Conservation (phyloP, 2,113 vertebrate species). For the human (Homo sapiens) region GRCh38 chr12:14262501-14263000, state of each 20-base stretch:
- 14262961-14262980: neutral
- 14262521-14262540: too few relatives aligned
- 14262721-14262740: neutral
- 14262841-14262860: conserved; percentile 38
- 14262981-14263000: neutral
- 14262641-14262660: neutral
- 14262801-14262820: neutral
- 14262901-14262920: neutral
- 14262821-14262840: neutral
- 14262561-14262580: neutral
- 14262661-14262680: neutral
- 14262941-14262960: neutral
- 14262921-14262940: neutral
- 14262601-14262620: neutral
- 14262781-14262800: neutral
- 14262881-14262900: neutral
- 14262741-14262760: neutral
- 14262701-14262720: neutral
- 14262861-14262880: conserved; percentile 29
- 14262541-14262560: too few relatives aligned
- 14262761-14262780: neutral
- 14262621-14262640: neutral
- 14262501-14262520: too few relatives aligned
- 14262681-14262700: neutral
- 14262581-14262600: neutral